Percentiles rank a stretch among this genome's conserved stretches.
phyloP scores from a whole-genome alignment of 1,140 invertebrate genomes.

The Cydia fagiglandana region DNA sequence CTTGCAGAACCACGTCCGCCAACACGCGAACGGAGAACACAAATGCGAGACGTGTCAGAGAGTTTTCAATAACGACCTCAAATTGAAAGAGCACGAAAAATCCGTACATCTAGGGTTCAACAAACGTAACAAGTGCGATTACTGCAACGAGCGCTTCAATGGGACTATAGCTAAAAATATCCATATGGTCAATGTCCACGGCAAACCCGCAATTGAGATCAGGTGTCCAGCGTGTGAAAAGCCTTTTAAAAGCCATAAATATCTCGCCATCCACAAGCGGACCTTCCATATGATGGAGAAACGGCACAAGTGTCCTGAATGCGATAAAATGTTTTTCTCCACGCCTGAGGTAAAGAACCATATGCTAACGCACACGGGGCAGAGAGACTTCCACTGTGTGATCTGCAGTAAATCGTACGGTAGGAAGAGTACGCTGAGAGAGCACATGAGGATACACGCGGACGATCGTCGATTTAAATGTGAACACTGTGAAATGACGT shows the following conservation, averaged over 20 bases:
- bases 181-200: slow-evolving; percentile 53
- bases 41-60: slow-evolving; percentile 40
- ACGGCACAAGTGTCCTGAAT: slow-evolving; percentile 61
- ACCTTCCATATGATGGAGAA: slow-evolving; percentile 64
- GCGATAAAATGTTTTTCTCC: slow-evolving; percentile 63
- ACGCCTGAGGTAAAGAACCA: slow-evolving; percentile 69
- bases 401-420: slow-evolving; percentile 74
- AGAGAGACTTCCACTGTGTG: slow-evolving; percentile 78
- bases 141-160: slow-evolving; percentile 42
- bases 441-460: slow-evolving; percentile 89
- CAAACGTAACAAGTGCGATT: slow-evolving; percentile 40
- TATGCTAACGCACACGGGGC: slow-evolving; percentile 77
- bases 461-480: slow-evolving; percentile 69
- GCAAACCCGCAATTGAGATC: slow-evolving; percentile 47
- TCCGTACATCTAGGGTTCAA: slow-evolving; percentile 33
- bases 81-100: slow-evolving; percentile 39
- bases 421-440: slow-evolving; percentile 78
- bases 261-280: slow-evolving; percentile 56
- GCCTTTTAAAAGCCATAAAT: slow-evolving; percentile 50
- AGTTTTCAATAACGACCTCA: slow-evolving; percentile 37
- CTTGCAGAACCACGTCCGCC: slow-evolving; percentile 35
- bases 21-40: slow-evolving; percentile 13
- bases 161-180: slow-evolving; percentile 34
- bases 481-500: slow-evolving; percentile 59
- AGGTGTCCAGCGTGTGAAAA: slow-evolving; percentile 66